Conservation (phyloP, 2,888 invertebrate genomes). For the Nymphalis urticae region DNA sequence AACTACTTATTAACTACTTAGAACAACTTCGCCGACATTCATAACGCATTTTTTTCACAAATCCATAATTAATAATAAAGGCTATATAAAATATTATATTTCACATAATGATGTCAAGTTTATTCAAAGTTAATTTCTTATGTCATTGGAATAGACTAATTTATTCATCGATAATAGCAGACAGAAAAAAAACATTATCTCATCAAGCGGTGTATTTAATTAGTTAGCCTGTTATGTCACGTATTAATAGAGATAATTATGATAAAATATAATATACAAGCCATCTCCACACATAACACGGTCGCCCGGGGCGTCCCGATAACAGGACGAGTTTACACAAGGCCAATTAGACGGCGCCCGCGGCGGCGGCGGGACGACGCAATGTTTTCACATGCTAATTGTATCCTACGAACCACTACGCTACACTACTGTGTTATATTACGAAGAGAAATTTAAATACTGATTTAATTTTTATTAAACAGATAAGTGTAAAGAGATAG, state of each 20-base stretch:
- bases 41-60: too few species aligned
- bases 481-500: background rate
- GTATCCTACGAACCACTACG: slow-evolving; percentile 45
- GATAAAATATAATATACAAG: slow-evolving; percentile 16
- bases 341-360: slow-evolving; percentile 75
- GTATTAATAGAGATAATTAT: background rate
- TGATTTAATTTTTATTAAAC: background rate
- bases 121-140: too few species aligned
- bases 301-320: slow-evolving; percentile 65
- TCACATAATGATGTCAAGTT: too few species aligned
- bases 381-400: slow-evolving; percentile 69
- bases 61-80: too few species aligned
- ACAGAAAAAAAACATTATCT: too few species aligned
- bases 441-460: slow-evolving; percentile 4
- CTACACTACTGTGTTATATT: slow-evolving; percentile 1
- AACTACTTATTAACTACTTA: too few species aligned
- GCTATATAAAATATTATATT: too few species aligned
- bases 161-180: too few species aligned
- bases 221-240: too few species aligned
- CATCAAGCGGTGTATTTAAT: too few species aligned
- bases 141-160: too few species aligned
- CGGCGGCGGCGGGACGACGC: slow-evolving; percentile 55
- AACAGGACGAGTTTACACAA: slow-evolving; percentile 77
- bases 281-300: slow-evolving; percentile 39
- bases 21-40: too few species aligned